Evolutionary conservation across 2,797 vertebrate genomes (phyloP), one percentile per base, ranked within the genome.

Genomic region (Chloroceryle inda): DNA sequence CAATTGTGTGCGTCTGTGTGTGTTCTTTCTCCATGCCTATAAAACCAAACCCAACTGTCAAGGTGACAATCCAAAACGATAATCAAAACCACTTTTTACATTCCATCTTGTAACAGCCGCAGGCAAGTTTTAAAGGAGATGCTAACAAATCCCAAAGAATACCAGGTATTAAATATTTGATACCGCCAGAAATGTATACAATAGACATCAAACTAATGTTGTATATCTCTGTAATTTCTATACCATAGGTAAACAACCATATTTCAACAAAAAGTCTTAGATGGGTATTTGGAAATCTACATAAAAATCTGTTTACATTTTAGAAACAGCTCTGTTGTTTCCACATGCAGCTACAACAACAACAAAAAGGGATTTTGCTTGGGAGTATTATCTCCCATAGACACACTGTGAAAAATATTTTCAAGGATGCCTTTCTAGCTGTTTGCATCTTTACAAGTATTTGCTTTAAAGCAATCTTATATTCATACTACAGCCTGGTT

Each of bases 31-130:
- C 97, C 95, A 88, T 95, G 94, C 53, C 87, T 97, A 91, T 97
- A 97, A 96, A 98, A 97, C 97, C 90, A 96, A 96, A 94, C 96
- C 97, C 96, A 98, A 98, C 98, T 98, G 98, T 98, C 98, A 98
- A 98, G 98, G 97, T 98, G 98, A 98, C 98, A 98, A 98, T 98
- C 98, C 96, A 98, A 98, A 98, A 98, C 52, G 97, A 98, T 98
- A 98, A 98, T 98, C 98, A 98, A 98, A 98, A 98, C 97, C 94
- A 97, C 97, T 98, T 98, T 98, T 98, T 97, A 97, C 97, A 98
- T 97, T 98, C 95, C 53, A 96, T 97, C 98, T 98, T 98, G 98
- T 98, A 98, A 98, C 89, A 97, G 98, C 98, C 97, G 26, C 94
- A 97, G 98, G 98, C 98, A 98, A 98, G 96, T 98, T 98, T 98